Conservation (phyloP, 1,140 invertebrate species). For the Drosophila pseudoobscura region DNA sequence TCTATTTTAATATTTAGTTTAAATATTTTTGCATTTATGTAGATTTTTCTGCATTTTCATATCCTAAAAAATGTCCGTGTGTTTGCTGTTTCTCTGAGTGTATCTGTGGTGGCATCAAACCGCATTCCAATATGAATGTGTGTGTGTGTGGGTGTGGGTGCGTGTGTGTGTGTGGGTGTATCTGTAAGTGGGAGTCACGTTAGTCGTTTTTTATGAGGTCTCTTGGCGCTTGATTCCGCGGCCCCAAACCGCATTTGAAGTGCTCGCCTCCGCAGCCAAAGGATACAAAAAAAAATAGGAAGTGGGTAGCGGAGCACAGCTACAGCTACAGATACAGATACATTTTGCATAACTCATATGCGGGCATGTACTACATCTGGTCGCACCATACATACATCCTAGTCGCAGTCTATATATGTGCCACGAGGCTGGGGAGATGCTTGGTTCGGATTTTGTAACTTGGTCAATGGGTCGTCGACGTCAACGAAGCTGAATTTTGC, state of each 20-base stretch:
- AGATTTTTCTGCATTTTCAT: too few species aligned
- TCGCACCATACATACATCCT: conserved; percentile 3
- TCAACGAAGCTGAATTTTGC: conserved; percentile 49
- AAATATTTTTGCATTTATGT: too few species aligned
- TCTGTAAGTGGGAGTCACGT: conserved; percentile 43
- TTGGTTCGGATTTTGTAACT: conserved; percentile 55
- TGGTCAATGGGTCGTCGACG: conserved; percentile 78
- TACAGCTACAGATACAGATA: conserved; percentile 17
- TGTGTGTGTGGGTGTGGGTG: background rate
- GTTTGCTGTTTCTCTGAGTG: background rate
- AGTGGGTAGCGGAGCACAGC: conserved; percentile 18
- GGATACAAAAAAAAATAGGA: conserved; percentile 39
- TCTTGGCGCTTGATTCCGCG: conserved; percentile 76
- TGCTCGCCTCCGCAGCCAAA: conserved; percentile 59
- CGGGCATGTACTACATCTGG: conserved; percentile 1
- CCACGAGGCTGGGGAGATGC: conserved; percentile 8
- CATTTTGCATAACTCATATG: conserved; percentile 58
- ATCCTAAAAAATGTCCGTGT: too few species aligned
- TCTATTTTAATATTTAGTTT: background rate
- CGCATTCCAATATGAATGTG: conserved; percentile 66
- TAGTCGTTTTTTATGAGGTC: conserved; percentile 77
- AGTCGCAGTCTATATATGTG: conserved; percentile 25
- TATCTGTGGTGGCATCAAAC: conserved; percentile 49
- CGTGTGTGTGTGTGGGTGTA: background rate
- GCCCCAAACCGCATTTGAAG: conserved; percentile 79